These are phyloP conservation scores for Himalopsyche tibetana DNA, from an alignment of 2,888 invertebrate species.

Conservation along the genomic window DNA sequence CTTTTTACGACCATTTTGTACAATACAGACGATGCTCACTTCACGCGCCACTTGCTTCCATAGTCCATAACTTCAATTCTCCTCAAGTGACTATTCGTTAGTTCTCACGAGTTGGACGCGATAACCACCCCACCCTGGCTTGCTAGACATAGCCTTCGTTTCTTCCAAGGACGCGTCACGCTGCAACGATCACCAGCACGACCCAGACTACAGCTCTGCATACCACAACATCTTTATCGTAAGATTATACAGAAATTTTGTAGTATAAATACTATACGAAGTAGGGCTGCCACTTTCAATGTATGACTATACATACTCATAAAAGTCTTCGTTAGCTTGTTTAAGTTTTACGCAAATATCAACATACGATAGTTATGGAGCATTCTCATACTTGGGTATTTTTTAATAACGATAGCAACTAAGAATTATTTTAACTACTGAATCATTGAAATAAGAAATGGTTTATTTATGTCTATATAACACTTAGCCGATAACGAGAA, in stretches of 20 bases:
- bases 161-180: constrained; percentile 37
- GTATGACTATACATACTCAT: neutral
- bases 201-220: constrained; percentile 7
- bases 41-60: constrained; percentile 21
- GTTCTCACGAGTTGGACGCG: constrained; percentile 19
- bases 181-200: constrained; percentile 32
- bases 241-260: neutral
- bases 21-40: neutral
- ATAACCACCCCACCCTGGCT: constrained; percentile 5
- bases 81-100: neutral
- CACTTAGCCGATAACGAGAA: too few species aligned
- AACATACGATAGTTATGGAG: too few species aligned
- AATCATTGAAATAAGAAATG: too few species aligned
- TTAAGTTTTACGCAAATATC: neutral
- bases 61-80: constrained; percentile 16
- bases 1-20: constrained; percentile 11
- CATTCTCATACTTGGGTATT: too few species aligned
- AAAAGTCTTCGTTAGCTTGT: neutral
- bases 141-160: constrained; percentile 17
- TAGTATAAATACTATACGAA: neutral
- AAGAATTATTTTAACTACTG: too few species aligned
- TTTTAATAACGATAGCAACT: too few species aligned
- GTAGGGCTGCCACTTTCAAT: neutral
- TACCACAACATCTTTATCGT: neutral
- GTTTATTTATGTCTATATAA: too few species aligned